Base-by-base conservation (phyloP, 2,888 invertebrate species). In the Drosophila hamatofila region DNA sequence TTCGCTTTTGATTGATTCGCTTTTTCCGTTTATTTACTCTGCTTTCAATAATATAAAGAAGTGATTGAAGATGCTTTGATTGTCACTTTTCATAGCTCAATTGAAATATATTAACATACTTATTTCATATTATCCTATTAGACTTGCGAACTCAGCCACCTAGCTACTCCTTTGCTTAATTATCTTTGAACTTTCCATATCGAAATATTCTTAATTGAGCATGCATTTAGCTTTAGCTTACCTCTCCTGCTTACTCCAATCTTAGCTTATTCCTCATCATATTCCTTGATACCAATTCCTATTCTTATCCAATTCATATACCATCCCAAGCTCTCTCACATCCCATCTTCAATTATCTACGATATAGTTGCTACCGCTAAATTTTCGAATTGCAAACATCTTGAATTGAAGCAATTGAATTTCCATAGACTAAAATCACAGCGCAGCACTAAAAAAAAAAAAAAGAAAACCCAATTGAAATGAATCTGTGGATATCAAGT, bases 401-500 rank as follows among this genome's bases (percentile, higher is more conserved):
- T 56, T 56, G 21, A 42, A 21, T n/a, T 42, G 16, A 16, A 12
- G 30, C 16, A 37, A 37, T 2, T n/a, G 35, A 37, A 37, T 25
- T 48, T 16, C 9, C 6, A 21, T 18, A 23, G 55, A 42, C 30
- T 23, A 57, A 44, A 33, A 44, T 23, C 44, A 46, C 46, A 27
- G 46, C 11, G n/a, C 16, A 46, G 25, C 16, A 8, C 12, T 3
- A 8, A n/a, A 8, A n/a, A 16, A 39, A n/a, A 8, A 2, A 8
- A 16, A 46, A 25, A 21, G 37, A 27, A 16, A 46, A 35, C 21
- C 21, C 23, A 44, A 52, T 35, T 52, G 52, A 52, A 44, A 48
- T 18, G 54, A 54, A 23, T 48, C 52, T 23, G 52, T 21, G 46
- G 7, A 33, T 18, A 57, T 55, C 41, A 51, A 70, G 62, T 61